Evolutionary conservation across 2,888 invertebrate genomes (phyloP).

Genomic region (Limnephilus lunatus): DNA sequence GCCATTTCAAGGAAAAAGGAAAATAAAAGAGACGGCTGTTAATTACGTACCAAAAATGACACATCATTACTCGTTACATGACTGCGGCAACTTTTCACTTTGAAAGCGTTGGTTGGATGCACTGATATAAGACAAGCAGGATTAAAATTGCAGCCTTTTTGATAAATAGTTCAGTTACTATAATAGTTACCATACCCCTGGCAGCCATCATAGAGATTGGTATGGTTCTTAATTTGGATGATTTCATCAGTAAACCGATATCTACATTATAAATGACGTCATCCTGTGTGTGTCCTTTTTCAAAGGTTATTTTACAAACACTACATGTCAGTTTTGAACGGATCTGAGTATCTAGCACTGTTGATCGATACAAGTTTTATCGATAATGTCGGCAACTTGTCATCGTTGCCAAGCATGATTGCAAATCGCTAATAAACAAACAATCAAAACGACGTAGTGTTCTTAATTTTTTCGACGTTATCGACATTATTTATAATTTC

Average conservation of each 20-base stretch:
- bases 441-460: too few relatives aligned
- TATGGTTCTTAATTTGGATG: neutral
- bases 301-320: neutral
- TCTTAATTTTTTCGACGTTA: too few relatives aligned
- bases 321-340: too few relatives aligned
- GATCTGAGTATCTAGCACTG: too few relatives aligned
- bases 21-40: neutral
- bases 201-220: neutral
- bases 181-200: neutral
- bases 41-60: neutral
- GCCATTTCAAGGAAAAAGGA: neutral
- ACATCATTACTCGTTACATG: neutral
- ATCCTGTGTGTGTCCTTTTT: neutral
- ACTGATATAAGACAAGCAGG: neutral
- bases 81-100: neutral
- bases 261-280: neutral
- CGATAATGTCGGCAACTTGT: too few relatives aligned
- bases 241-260: neutral
- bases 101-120: neutral
- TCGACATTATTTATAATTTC: too few relatives aligned
- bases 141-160: neutral
- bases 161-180: neutral
- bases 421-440: too few relatives aligned
- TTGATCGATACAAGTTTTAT: too few relatives aligned
- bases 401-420: too few relatives aligned